A percentile compares a stretch with the other conserved stretches of the same genome.
Evolutionary conservation across 1,140 invertebrate genomes (phyloP).

Genomic region (Drosophila tropicalis): DNA sequence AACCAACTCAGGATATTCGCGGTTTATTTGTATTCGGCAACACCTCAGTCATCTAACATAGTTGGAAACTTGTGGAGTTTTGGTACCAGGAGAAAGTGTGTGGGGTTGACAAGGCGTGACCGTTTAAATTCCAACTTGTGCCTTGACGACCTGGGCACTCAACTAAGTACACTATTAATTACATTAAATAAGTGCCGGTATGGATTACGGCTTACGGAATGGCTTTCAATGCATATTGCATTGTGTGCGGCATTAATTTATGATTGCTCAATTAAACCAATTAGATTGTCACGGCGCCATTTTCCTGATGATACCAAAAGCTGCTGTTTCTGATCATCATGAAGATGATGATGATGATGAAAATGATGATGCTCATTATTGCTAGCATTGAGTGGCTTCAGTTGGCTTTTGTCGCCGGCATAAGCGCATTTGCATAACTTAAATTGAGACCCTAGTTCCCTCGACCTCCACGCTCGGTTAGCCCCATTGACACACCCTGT

Average conservation of each 20-base stretch:
- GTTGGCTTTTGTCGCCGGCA: constrained; percentile 58
- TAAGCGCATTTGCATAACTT: constrained; percentile 79
- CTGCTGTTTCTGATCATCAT: constrained; percentile 11
- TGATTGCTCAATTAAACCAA: constrained; percentile 78
- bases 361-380: constrained; percentile 45
- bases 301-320: constrained; percentile 10
- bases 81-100: neutral
- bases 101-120: neutral
- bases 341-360: neutral
- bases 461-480: constrained; percentile 12
- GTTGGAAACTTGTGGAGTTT: neutral
- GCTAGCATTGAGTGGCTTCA: constrained; percentile 53
- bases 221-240: constrained; percentile 46
- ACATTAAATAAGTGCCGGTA: constrained; percentile 52
- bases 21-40: constrained; percentile 68
- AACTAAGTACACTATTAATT: constrained; percentile 36
- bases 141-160: neutral
- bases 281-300: constrained; percentile 49
- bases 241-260: constrained; percentile 67
- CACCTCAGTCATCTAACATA: constrained; percentile 35
- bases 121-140: constrained; percentile 18
- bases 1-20: constrained; percentile 39
- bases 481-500: neutral
- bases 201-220: constrained; percentile 53
- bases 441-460: constrained; percentile 27